Evolutionary conservation across 2,888 invertebrate species (phyloP).

Genomic region (Deilephila elpenor): DNA sequence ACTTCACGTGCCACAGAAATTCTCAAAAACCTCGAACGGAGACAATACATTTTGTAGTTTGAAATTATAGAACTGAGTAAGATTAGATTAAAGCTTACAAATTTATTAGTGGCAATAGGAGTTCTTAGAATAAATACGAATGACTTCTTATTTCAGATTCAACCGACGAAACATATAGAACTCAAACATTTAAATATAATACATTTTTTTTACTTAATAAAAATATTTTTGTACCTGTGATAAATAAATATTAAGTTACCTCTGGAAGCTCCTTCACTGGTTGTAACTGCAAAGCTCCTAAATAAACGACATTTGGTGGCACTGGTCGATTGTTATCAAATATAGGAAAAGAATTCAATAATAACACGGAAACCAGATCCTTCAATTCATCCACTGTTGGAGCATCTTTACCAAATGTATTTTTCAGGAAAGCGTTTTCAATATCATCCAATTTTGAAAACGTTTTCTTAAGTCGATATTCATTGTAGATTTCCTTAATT

Average conservation of each 20-base stretch:
- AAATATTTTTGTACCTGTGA: no score
- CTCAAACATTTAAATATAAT: no score
- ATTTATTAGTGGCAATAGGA: no score
- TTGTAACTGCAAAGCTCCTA: constrained; percentile 61
- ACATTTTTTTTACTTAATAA: neutral
- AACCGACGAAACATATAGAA: no score
- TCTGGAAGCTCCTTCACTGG: constrained; percentile 56
- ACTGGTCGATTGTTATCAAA: constrained; percentile 55
- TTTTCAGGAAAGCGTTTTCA: constrained; percentile 23
- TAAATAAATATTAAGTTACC: constrained; percentile 39
- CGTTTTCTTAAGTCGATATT: neutral
- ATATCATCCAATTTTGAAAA: neutral
- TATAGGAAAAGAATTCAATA: constrained; percentile 59
- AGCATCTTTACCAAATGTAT: constrained; percentile 24
- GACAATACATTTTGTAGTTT: no score
- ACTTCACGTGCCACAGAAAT: no score
- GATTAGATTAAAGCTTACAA: no score
- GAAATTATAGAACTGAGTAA: no score
- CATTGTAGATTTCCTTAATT: constrained; percentile 26
- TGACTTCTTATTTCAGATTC: no score
- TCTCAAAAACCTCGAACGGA: no score
- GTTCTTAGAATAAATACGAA: no score
- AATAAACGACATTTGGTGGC: constrained; percentile 57
- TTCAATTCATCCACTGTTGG: constrained; percentile 27
- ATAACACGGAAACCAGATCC: constrained; percentile 6